Conservation (phyloP, 2,888 invertebrate genomes). For the Piscicola geometra region DNA sequence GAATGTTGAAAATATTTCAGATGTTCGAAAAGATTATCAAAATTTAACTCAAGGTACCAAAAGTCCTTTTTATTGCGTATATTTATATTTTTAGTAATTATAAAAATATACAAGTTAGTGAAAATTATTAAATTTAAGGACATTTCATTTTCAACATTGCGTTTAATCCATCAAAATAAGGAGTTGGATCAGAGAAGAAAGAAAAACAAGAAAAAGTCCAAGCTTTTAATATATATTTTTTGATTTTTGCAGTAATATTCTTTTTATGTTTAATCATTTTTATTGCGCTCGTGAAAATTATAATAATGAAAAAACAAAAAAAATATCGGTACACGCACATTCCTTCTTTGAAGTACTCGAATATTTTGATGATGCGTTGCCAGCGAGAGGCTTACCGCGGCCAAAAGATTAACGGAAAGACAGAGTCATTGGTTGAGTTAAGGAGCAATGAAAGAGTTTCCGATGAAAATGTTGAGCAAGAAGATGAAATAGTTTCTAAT, state of each 20-base stretch:
- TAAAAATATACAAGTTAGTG: too few species aligned
- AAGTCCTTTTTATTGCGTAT: too few species aligned
- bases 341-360: neutral
- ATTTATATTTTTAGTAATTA: too few species aligned
- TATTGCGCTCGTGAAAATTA: neutral
- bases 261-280: neutral
- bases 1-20: constrained; percentile 11
- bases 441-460: constrained; percentile 3
- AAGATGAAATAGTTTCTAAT: neutral
- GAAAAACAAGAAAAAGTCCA: neutral
- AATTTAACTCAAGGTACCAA: too few species aligned
- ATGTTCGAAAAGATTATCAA: too few species aligned
- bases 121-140: too few species aligned
- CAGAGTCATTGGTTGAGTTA: constrained; percentile 4
- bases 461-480: neutral
- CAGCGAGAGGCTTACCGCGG: neutral
- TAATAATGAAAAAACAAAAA: neutral
- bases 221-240: neutral
- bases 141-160: too few species aligned
- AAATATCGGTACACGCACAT: constrained; percentile 5
- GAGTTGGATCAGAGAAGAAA: neutral
- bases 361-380: neutral
- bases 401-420: neutral
- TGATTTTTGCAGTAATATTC: neutral
- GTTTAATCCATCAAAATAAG: too few species aligned